Base-by-base conservation (phyloP, 2,888 invertebrate species). In the Minunthozetes semirufus region DNA sequence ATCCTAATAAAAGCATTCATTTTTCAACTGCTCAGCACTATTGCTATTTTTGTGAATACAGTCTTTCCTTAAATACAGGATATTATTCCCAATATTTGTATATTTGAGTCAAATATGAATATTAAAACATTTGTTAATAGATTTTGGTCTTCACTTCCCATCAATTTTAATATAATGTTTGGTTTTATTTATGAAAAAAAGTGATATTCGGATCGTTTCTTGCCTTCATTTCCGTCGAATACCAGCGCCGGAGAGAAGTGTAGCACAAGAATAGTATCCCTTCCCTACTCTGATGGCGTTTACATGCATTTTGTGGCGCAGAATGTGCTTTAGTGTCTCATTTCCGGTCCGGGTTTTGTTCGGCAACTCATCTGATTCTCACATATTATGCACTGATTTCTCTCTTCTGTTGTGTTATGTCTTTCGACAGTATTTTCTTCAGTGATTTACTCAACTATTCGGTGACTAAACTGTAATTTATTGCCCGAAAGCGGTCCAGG, bases 331-430 rank as follows among this genome's bases (percentile, higher is more conserved):
- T 19, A 56, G 56, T 56, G 56, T 25, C 63, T 63, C 63, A 63
- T 63, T 63, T 63, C 63, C 63, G 17, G 63, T 63, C n/a, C 25
- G 61, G 63, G 33, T 63, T 63, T 63, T 63, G 63, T 63, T 63
- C 63, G 33, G 29, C 63, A 33, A 63, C 17, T 63, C 29, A 38
- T 63, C 63, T 25, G 1, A 11, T 56, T 22, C 56, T 56, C 53
- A 53, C 56, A 56, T 25, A 56, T 25, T 56, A 56, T 56, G 56
- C 56, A 25, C 25, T 25, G 25, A 56, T 56, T 22, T 33, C 33
- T 33, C 33, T 33, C 33, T 48, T 25, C 15, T 56, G 25, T 53
- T 56, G 56, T 56, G 1, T n/a, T 56, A 29, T 63, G 15, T 63
- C 33, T 29, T 63, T 38, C 38, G 9, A 63, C n/a, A 63, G 19